Evolutionary conservation across 1,140 invertebrate genomes (phyloP).

Genomic region (Cheumatopsyche charites): DNA sequence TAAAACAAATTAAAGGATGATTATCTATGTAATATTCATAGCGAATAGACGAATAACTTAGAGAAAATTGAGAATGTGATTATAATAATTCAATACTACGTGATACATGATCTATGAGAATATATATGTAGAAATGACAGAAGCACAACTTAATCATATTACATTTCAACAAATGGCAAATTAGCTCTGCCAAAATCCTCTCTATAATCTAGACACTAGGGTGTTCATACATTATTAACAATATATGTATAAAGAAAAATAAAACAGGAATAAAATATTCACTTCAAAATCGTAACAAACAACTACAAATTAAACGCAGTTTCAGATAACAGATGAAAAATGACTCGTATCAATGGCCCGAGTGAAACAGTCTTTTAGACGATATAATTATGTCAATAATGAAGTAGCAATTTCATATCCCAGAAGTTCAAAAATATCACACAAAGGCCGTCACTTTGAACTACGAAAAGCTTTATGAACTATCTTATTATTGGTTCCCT

Average conservation of each 20-base stretch:
- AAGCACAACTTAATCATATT: slow-evolving; percentile 11
- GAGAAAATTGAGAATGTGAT: slow-evolving; percentile 10
- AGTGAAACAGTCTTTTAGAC: slow-evolving; percentile 47
- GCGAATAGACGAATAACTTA: slow-evolving; percentile 11
- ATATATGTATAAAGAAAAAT: slow-evolving; percentile 47
- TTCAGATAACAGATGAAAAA: slow-evolving; percentile 37
- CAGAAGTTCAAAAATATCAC: slow-evolving; percentile 40
- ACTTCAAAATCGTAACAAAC: slow-evolving; percentile 48
- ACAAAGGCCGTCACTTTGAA: slow-evolving; percentile 45
- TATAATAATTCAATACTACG: slow-evolving; percentile 8
- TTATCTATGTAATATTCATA: slow-evolving; percentile 2
- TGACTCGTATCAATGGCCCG: slow-evolving; percentile 42
- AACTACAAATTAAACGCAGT: slow-evolving; percentile 44
- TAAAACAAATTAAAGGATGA: background rate
- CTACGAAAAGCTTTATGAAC: slow-evolving; percentile 44
- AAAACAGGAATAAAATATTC: slow-evolving; percentile 49
- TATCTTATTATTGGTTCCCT: slow-evolving; percentile 45
- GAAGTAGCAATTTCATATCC: slow-evolving; percentile 14
- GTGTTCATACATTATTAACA: slow-evolving; percentile 44
- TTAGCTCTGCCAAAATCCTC: slow-evolving; percentile 25
- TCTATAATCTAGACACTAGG: slow-evolving; percentile 34
- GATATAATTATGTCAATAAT: slow-evolving; percentile 40
- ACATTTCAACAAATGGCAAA: slow-evolving; percentile 31
- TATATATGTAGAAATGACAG: slow-evolving; percentile 24
- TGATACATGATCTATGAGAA: slow-evolving; percentile 17